A percentile compares a stretch with the other conserved stretches of the same genome.
phyloP scores from a whole-genome alignment of 2,888 invertebrate species.

The Agonopterix arenella region DNA sequence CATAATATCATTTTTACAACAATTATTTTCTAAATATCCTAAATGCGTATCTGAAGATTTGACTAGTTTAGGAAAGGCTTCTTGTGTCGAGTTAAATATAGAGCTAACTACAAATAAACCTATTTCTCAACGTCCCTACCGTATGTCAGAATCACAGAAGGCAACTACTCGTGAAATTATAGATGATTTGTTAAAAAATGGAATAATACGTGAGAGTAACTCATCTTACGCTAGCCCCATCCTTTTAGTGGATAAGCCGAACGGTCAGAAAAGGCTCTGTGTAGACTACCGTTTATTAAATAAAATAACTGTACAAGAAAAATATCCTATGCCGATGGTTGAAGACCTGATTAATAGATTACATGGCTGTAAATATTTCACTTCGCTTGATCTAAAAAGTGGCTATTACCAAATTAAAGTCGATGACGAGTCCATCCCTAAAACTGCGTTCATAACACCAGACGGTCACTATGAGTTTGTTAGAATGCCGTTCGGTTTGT shows the following conservation, averaged over 20 bases:
- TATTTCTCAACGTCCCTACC: constrained; percentile 12
- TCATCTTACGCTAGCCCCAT: constrained; percentile 7
- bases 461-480: constrained; percentile 26
- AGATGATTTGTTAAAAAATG: constrained; percentile 8
- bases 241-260: constrained; percentile 15
- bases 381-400: constrained; percentile 8
- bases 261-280: constrained; percentile 17
- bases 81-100: constrained; percentile 12
- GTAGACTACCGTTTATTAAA: constrained; percentile 15
- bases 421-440: constrained; percentile 18
- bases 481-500: constrained; percentile 19
- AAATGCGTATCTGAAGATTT: constrained; percentile 10
- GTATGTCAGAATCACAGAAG: constrained; percentile 12
- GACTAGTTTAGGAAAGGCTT: constrained; percentile 10
- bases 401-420: background rate
- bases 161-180: constrained; percentile 5
- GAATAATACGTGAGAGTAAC: constrained; percentile 8
- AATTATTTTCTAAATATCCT: constrained; percentile 12
- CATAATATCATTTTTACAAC: background rate
- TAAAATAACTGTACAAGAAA: constrained; percentile 20
- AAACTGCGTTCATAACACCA: constrained; percentile 30
- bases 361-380: constrained; percentile 19
- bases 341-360: constrained; percentile 28
- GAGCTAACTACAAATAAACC: constrained; percentile 13
- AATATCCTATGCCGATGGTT: constrained; percentile 23